Evolutionary conservation across 1,140 invertebrate genomes (phyloP), one percentile per base, ranked within the genome.

Genomic region (Ceratosolen solmsi): DNA sequence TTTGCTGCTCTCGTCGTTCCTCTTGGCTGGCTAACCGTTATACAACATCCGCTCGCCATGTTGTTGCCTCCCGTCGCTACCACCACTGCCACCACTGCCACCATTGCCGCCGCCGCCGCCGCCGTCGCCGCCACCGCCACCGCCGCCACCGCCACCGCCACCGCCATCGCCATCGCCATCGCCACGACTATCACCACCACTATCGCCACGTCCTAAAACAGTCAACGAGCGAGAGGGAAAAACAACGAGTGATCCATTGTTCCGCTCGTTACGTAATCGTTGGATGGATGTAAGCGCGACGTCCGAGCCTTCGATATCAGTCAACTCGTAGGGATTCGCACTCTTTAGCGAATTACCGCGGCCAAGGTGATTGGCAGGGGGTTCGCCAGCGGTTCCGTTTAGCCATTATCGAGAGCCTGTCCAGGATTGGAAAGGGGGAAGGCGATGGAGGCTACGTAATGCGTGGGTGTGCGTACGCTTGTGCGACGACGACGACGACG

Each of bases 21-120:
- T 87, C 86, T 87, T 85, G 85, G 85, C 84, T 88, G 86, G 75
- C 83, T 87, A 87, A 87, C 86, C 87, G 86, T 87, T 88, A 88
- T 87, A 87, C 86, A 87, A 87, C 87, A 87, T 88, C 87, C 87
- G 87, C 82, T 87, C 85, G 72, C 80, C 73, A 71, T 71, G 65
- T 82, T 82, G 73, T 65, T 72, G 54, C 30, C 72, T 63, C 33
- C 49, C 79, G n/a, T 20, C 72, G 27, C 49, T 63, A 15, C 41
- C 25, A 8, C 60, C 49, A 27, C 30, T 5, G 38, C 54, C 68
- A 17, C 54, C n/a, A 60, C 30, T 51, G 51, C 27, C 7, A 7
- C 22, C 38, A 60, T 17, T 49, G n/a, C n/a, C 85, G 72, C 80
- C 73, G 65, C 77, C 77, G 73, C 54, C 60, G 54, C 30, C 72